phyloP scores from a whole-genome alignment of 2,113 vertebrate species.

The Lucifuga dentata region DNA sequence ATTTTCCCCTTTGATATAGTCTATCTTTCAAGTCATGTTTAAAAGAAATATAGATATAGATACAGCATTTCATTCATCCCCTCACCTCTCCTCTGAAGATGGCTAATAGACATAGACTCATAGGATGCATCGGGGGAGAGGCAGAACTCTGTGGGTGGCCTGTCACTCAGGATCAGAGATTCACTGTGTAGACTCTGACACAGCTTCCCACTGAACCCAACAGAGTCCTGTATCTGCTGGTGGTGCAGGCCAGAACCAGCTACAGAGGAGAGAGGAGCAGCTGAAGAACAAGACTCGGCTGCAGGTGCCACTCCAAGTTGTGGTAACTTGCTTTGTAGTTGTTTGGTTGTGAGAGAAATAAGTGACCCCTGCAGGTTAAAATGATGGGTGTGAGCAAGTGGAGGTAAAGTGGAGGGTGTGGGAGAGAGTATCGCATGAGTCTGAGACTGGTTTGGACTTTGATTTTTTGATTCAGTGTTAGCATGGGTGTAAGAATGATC shows the following conservation, averaged over 20 bases:
- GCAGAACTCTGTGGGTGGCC: conserved; percentile 90
- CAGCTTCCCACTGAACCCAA: conserved; percentile 78
- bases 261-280: conserved; percentile 56
- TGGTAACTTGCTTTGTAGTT: conserved; percentile 19
- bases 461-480: neutral
- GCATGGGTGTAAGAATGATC: conserved; percentile 28
- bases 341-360: conserved; percentile 23
- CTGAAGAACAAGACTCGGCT: conserved; percentile 66
- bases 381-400: conserved; percentile 61
- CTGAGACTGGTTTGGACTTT: conserved; percentile 52
- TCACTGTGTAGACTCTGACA: conserved; percentile 72
- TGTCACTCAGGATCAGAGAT: conserved; percentile 89
- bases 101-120: conserved; percentile 90
- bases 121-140: conserved; percentile 89
- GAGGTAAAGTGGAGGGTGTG: conserved; percentile 75
- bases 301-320: conserved; percentile 21
- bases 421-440: conserved; percentile 73
- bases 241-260: conserved; percentile 35
- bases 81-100: conserved; percentile 93
- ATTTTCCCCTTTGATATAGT: conserved; percentile 1
- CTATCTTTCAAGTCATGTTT: too few species aligned
- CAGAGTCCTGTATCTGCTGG: conserved; percentile 34
- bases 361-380: conserved; percentile 44
- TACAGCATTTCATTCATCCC: too few species aligned
- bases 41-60: too few species aligned